phyloP scores from a whole-genome alignment of 2,113 vertebrate genomes.

The Leptosomus discolor region DNA sequence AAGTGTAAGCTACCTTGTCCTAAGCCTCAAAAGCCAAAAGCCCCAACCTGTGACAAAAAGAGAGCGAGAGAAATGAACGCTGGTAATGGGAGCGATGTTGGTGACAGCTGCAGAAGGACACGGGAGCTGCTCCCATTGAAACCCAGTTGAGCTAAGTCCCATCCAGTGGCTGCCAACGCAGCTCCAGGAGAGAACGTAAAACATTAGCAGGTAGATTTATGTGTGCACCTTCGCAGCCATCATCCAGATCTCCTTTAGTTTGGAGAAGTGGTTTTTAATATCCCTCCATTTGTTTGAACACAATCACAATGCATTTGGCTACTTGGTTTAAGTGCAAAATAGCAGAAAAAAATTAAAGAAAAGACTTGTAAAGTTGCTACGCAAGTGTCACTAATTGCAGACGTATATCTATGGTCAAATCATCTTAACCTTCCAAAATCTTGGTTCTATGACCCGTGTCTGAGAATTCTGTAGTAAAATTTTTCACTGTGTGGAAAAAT shows the following conservation, averaged over 20 bases:
- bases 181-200: not conserved
- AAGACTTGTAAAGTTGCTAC: not conserved
- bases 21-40: not conserved
- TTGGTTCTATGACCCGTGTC: not conserved
- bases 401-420: not conserved
- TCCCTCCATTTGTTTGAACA: not conserved
- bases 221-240: not conserved
- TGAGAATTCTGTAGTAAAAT: not conserved
- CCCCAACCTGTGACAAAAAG: not conserved
- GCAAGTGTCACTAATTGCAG: not conserved
- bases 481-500: not conserved
- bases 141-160: not conserved
- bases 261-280: not conserved
- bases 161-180: not conserved
- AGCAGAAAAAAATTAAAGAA: not conserved
- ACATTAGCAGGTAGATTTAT: not conserved
- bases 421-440: not conserved
- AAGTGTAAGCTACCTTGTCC: not conserved
- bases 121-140: not conserved
- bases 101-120: not conserved
- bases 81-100: not conserved
- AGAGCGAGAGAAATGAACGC: not conserved
- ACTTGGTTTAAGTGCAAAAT: not conserved
- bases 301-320: not conserved
- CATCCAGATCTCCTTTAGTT: not conserved